Evolutionary conservation across 2,797 vertebrate species (phyloP).

Genomic region (Gadopsis bispinosus): DNA sequence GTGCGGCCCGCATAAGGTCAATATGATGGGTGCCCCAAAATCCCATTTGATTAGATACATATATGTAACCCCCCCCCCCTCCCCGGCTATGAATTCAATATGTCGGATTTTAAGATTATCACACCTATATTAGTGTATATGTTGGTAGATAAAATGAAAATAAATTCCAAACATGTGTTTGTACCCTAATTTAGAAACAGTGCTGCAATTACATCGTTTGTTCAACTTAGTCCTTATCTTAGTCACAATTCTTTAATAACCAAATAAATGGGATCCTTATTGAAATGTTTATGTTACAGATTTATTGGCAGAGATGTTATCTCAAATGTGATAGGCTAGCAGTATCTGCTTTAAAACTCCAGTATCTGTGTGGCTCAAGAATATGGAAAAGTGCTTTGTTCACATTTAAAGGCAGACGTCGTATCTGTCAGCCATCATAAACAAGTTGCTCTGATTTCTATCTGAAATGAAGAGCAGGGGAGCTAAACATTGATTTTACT

Average conservation of each 20-base stretch:
- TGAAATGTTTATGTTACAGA: not conserved
- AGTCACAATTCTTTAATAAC: not conserved
- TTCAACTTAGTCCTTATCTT: not conserved
- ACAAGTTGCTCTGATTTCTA: not conserved
- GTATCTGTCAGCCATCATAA: constrained; percentile 4
- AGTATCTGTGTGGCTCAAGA: not conserved
- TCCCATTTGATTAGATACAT: not conserved
- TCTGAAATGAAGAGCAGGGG: constrained; percentile 17
- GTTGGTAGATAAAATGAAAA: not conserved
- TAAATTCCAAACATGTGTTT: not conserved
- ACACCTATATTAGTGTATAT: not conserved
- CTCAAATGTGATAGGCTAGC: not conserved
- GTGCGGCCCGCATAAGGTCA: no score
- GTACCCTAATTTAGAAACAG: no score
- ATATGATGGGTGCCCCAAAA: no score
- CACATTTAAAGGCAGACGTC: not conserved
- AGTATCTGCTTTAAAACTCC: not conserved
- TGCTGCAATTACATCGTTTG: not conserved
- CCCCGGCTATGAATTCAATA: no score
- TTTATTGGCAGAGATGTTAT: not conserved
- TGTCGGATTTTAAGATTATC: not conserved
- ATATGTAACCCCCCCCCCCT: no score
- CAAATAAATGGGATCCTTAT: not conserved
- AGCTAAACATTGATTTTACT: constrained; percentile 27
- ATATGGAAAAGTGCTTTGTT: not conserved